Percentiles rank a stretch among this genome's conserved stretches.
These are phyloP conservation scores for Xestoiulus laeticollis DNA, from an alignment of 2,888 invertebrate genomes.

Conservation along the genomic window DNA sequence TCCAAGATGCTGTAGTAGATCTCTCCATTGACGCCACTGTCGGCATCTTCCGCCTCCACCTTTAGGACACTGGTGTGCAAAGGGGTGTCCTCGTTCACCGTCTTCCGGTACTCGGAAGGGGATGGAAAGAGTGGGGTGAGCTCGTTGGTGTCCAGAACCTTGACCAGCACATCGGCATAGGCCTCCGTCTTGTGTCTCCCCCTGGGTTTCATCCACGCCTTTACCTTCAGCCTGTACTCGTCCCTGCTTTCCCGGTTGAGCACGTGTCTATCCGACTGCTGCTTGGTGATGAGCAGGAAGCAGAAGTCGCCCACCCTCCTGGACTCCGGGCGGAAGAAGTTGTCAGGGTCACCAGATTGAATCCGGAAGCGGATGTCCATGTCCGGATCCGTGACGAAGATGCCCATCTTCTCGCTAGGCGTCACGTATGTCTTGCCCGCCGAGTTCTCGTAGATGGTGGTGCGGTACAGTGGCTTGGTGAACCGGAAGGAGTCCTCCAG, in stretches of 20 bases:
- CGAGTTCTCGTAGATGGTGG: slow-evolving; percentile 91
- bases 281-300: slow-evolving; percentile 87
- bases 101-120: slow-evolving; percentile 79
- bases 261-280: slow-evolving; percentile 85
- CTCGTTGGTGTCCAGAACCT: slow-evolving; percentile 86
- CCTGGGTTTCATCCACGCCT: slow-evolving; percentile 69
- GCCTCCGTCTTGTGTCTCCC: slow-evolving; percentile 65
- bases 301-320: slow-evolving; percentile 88
- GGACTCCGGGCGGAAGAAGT: slow-evolving; percentile 92
- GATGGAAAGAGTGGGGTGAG: slow-evolving; percentile 93
- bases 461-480: slow-evolving; percentile 80
- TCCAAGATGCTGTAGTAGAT: slow-evolving; percentile 93
- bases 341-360: slow-evolving; percentile 84
- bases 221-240: slow-evolving; percentile 80
- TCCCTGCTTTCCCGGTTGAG: slow-evolving; percentile 93
- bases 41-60: slow-evolving; percentile 93
- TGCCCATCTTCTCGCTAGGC: slow-evolving; percentile 79
- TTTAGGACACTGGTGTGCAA: slow-evolving; percentile 81
- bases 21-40: slow-evolving; percentile 94
- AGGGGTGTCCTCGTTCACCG: slow-evolving; percentile 88
- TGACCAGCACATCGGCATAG: slow-evolving; percentile 73
- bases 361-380: slow-evolving; percentile 81
- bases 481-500: slow-evolving; percentile 71
- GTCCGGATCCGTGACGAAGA: slow-evolving; percentile 67
- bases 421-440: slow-evolving; percentile 79